Conservation (phyloP, 1,140 invertebrate genomes). For the Drosophila grimshawi region DNA sequence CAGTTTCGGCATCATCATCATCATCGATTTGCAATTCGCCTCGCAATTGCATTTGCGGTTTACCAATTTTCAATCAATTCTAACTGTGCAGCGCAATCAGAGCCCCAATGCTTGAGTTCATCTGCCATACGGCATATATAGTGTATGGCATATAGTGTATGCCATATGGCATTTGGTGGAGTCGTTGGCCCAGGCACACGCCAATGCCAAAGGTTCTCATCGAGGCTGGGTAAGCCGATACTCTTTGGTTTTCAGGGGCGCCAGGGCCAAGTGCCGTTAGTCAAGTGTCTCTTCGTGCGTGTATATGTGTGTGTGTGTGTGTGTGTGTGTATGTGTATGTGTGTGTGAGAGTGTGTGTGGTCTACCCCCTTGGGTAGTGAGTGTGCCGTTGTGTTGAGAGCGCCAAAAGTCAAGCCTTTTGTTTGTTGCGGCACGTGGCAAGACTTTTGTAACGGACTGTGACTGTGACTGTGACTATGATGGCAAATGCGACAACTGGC, state of each 20-base stretch:
- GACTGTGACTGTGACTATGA: neutral
- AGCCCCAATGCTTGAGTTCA: conserved; percentile 6
- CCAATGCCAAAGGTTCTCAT: conserved; percentile 78
- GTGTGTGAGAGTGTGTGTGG: conserved; percentile 32
- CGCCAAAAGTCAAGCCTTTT: conserved; percentile 72
- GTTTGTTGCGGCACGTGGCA: conserved; percentile 51
- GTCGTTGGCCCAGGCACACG: conserved; percentile 63
- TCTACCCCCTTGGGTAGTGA: neutral
- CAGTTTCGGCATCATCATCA: conserved; percentile 35
- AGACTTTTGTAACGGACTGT: conserved; percentile 1
- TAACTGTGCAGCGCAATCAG: conserved; percentile 76
- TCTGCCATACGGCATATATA: conserved; percentile 3
- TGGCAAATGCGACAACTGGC: neutral
- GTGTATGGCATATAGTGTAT: neutral
- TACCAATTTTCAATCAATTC: conserved; percentile 74
- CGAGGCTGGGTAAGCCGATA: conserved; percentile 52
- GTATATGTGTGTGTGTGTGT: conserved; percentile 30
- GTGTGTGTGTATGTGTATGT: conserved; percentile 30
- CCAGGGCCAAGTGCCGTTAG: conserved; percentile 61
- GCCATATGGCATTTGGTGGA: neutral
- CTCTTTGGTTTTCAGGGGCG: conserved; percentile 21
- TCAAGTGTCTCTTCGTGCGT: conserved; percentile 8
- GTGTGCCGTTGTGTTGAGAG: conserved; percentile 19
- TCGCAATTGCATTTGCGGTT: conserved; percentile 79
- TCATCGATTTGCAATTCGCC: conserved; percentile 75